A percentile compares a stretch with the other conserved stretches of the same genome.
Evolutionary conservation across 2,888 invertebrate genomes (phyloP).

Genomic region (Ormyrus labotus): DNA sequence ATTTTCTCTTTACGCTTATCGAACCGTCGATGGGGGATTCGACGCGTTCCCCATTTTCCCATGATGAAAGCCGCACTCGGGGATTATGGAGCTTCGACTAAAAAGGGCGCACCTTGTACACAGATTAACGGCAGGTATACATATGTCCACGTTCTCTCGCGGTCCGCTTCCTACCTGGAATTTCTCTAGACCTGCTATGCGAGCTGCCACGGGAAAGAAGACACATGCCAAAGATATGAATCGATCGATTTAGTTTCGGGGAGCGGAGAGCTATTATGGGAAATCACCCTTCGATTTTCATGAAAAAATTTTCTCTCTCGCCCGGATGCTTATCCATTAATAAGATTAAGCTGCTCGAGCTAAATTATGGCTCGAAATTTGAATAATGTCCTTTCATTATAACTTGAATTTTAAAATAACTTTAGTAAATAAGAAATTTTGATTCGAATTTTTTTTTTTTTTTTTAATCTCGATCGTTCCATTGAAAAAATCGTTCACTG

Average conservation of each 20-base stretch:
- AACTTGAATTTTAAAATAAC: too few species aligned
- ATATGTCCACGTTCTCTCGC: background rate
- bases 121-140: conserved; percentile 2
- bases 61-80: background rate
- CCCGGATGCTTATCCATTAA: too few species aligned
- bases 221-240: conserved; percentile 13
- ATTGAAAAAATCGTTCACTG: too few species aligned
- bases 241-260: conserved; percentile 21
- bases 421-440: too few species aligned
- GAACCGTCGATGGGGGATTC: background rate
- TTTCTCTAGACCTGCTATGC: background rate
- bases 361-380: background rate
- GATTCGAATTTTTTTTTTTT: too few species aligned
- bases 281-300: too few species aligned
- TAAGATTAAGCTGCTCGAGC: too few species aligned
- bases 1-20: too few species aligned
- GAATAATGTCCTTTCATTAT: background rate
- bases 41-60: background rate
- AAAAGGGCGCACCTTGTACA: background rate
- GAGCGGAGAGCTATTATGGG: too few species aligned
- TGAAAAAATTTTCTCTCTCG: background rate
- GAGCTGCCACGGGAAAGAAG: background rate
- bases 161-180: conserved; percentile 13
- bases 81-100: background rate
- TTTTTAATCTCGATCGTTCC: too few species aligned